Evolutionary conservation across 2,797 vertebrate genomes (phyloP), one percentile per base, ranked within the genome.

Genomic region (Pantherophis vulpinus): DNA sequence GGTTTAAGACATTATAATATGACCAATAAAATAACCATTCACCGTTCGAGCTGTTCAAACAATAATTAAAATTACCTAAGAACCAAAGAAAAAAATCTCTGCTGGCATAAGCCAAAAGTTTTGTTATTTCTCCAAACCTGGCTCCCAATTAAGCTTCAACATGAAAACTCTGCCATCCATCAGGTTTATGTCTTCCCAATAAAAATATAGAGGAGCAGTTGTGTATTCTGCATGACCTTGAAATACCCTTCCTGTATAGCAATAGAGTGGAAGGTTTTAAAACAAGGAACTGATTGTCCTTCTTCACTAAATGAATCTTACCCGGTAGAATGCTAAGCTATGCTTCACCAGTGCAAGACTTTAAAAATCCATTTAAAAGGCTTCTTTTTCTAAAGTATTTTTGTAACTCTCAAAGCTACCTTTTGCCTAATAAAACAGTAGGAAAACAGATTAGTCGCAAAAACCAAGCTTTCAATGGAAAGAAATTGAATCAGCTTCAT

Each of bases 241-340:
- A 0, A 32, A 83, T 93, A 59, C 8, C 23, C 94, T 97, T 97
- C 95, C 95, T 97, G 58, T 92, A 92, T 56, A 37, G 94, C 86
- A 95, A 27, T 90, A 92, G 55, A 93, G 93, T 92, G 89, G 95
- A 88, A 83, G 89, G 88, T 88, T 94, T 93, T 14, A 0, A 86
- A 91, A 96, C 93, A 97, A 97, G 94, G 42, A 89, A 94, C 42
- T 55, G 79, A 96, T 97, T 97, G 95, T 97, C 93, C 93, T 93
- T 95, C 92, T 91, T 94, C 93, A 87, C 63, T 37, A 23, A 70
- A 95, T 11, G 63, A 93, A 89, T 86, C 91, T 94, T 95, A 95
- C 90, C 92, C 1, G 0, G 83, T 87, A 86, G 93, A 94, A 88
- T 89, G 83, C n/a, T 70, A 61, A 1, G 1, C 8, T 1, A 87